phyloP scores from a whole-genome alignment of 2,113 vertebrate genomes.

The Sebastes schlegelii region DNA sequence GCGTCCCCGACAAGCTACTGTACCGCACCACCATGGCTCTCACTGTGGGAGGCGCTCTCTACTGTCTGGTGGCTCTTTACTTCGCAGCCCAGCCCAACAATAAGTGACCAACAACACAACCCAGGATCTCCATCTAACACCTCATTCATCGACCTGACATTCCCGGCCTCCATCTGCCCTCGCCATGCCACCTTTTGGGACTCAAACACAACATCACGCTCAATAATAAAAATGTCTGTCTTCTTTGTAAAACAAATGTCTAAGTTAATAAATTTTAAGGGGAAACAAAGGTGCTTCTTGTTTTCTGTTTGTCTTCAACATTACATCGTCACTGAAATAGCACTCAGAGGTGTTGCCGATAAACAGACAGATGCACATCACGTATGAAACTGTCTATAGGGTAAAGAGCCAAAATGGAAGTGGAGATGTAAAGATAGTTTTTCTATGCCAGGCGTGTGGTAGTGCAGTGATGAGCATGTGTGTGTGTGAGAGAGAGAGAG shows the following conservation, averaged over 20 bases:
- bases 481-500: constrained; percentile 7
- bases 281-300: constrained; percentile 18
- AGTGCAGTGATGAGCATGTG: constrained; percentile 15
- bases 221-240: constrained; percentile 34
- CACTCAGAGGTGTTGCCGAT: neutral
- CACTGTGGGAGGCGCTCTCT: constrained; percentile 92
- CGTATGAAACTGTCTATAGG: constrained; percentile 9
- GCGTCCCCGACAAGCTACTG: constrained; percentile 90
- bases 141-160: constrained; percentile 16
- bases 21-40: constrained; percentile 98
- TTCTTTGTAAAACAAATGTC: constrained; percentile 60
- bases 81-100: constrained; percentile 88
- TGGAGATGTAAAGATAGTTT: neutral
- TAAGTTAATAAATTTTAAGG: constrained; percentile 73
- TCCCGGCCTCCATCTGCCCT: constrained; percentile 24
- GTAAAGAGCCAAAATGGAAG: constrained; percentile 7
- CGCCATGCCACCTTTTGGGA: constrained; percentile 46
- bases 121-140: neutral
- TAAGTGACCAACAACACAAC: constrained; percentile 54
- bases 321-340: neutral
- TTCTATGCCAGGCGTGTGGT: constrained; percentile 7
- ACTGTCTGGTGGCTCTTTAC: constrained; percentile 94
- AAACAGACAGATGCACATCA: neutral
- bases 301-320: neutral
- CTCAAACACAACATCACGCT: constrained; percentile 41